Evolutionary conservation across 2,113 vertebrate species (phyloP).

Genomic region (Pteruthius melanotis): DNA sequence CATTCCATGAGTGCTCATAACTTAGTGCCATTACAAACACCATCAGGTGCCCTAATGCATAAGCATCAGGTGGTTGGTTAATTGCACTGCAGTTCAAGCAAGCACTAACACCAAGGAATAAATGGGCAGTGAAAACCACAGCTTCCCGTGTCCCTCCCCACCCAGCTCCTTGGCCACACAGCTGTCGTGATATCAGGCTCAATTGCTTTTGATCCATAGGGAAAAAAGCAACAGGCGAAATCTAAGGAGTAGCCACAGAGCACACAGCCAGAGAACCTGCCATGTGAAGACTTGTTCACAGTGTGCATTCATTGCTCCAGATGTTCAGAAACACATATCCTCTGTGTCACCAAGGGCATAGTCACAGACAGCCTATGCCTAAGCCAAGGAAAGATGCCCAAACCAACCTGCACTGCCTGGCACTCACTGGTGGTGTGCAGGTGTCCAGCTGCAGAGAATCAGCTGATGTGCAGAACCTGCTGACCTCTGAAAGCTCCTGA

Average conservation of each 20-base stretch:
- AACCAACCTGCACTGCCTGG: neutral
- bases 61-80: neutral
- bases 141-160: neutral
- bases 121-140: neutral
- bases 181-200: neutral
- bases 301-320: neutral
- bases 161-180: neutral
- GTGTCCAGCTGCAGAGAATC: neutral
- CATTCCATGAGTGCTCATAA: slow-evolving; percentile 11
- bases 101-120: neutral
- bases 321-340: neutral
- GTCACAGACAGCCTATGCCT: neutral
- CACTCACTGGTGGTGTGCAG: too few relatives aligned
- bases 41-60: neutral
- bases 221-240: neutral
- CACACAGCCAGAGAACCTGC: neutral
- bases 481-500: neutral
- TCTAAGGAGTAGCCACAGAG: neutral
- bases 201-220: neutral
- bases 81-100: neutral
- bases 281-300: neutral
- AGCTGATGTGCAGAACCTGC: neutral
- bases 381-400: neutral
- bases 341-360: neutral
- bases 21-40: neutral